These are phyloP conservation scores for Arbacia lixula DNA, from an alignment of 53 echinoderm and acorn worm genomes.

Conservation along the genomic window DNA sequence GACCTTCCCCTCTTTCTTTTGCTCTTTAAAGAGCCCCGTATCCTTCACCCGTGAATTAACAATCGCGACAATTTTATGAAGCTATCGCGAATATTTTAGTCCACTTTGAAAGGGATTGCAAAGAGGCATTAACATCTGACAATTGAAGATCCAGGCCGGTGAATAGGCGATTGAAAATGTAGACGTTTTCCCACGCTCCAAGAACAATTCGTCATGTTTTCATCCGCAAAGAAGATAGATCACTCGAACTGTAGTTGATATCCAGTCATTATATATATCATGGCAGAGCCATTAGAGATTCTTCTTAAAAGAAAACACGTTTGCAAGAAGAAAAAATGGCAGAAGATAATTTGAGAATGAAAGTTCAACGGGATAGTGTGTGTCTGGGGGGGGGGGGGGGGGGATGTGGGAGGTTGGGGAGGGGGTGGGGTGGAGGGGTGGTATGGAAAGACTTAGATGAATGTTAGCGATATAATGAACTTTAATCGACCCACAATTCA, in stretches of 20 bases:
- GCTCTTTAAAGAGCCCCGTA: background rate
- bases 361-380: too few relatives aligned
- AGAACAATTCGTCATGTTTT: background rate
- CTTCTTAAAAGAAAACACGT: too few relatives aligned
- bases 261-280: too few relatives aligned
- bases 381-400: too few relatives aligned
- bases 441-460: too few relatives aligned
- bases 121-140: conserved; percentile 22
- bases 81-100: background rate
- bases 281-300: too few relatives aligned
- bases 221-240: background rate
- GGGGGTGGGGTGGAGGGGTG: too few relatives aligned
- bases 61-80: conserved; percentile 28
- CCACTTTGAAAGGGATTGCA: background rate
- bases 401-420: too few relatives aligned
- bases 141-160: background rate
- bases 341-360: too few relatives aligned
- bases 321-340: too few relatives aligned
- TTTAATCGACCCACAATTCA: too few relatives aligned
- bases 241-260: conserved; percentile 8
- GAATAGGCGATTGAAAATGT: conserved; percentile 2
- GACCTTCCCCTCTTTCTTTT: conserved; percentile 6
- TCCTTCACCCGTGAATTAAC: conserved; percentile 25
- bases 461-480: too few relatives aligned
- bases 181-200: conserved; percentile 47